phyloP scores from a whole-genome alignment of 2,888 invertebrate genomes.

The Orthonychiurus folsomi region DNA sequence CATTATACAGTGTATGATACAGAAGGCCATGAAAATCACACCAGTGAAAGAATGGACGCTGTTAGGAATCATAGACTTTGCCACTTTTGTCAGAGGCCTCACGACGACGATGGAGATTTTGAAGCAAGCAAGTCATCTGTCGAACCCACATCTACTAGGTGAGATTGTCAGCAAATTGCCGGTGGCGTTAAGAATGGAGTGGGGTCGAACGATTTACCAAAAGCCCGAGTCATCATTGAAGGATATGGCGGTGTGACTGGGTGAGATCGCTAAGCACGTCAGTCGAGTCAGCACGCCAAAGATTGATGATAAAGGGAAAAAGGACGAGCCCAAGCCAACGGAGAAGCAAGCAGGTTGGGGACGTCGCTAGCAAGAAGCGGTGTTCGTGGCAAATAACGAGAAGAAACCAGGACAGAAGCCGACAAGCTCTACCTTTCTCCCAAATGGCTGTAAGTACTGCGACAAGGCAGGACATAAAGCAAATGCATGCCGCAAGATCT shows the following conservation, averaged over 20 bases:
- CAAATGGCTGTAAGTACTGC: background rate
- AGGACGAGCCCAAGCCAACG: background rate
- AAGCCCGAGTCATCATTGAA: background rate
- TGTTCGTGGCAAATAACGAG: too few species aligned
- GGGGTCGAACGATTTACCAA: background rate
- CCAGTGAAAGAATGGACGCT: background rate
- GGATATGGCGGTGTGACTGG: background rate
- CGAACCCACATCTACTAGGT: background rate
- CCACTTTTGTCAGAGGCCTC: background rate
- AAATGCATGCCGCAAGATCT: background rate
- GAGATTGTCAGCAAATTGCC: background rate
- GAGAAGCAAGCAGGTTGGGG: too few species aligned
- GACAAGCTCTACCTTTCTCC: too few species aligned
- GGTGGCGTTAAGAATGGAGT: background rate
- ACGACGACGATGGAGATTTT: background rate
- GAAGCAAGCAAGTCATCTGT: background rate
- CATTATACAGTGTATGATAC: slow-evolving; percentile 18
- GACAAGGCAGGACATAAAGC: background rate
- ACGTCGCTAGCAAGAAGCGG: too few species aligned
- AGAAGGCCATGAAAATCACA: slow-evolving; percentile 10
- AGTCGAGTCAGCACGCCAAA: background rate
- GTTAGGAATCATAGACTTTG: background rate
- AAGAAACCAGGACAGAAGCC: too few species aligned
- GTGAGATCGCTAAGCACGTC: background rate
- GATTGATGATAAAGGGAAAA: background rate